Evolutionary conservation across 2,113 vertebrate species (phyloP).

Genomic region (Desmodus rotundus): DNA sequence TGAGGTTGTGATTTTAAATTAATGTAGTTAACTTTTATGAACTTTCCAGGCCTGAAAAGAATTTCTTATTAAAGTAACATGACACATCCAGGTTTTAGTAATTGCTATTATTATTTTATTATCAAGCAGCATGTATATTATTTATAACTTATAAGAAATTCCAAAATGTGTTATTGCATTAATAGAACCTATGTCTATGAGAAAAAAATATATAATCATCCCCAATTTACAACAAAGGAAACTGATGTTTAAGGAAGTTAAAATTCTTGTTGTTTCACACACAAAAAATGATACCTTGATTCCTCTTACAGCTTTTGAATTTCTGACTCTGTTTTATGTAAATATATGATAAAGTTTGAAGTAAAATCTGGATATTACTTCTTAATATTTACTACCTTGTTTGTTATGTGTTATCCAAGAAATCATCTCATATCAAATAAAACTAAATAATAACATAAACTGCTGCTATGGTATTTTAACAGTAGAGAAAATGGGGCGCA

Average conservation of each 20-base stretch:
- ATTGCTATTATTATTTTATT: background rate
- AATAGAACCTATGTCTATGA: background rate
- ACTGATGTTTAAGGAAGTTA: background rate
- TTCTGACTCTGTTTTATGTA: background rate
- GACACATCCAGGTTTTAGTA: fast-evolving
- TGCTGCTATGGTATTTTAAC: background rate
- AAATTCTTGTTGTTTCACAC: background rate
- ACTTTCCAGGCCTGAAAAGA: background rate
- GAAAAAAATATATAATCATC: background rate
- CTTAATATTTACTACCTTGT: background rate
- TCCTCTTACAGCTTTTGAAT: background rate
- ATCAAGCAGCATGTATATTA: background rate
- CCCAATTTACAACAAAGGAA: background rate
- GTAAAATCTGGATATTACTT: background rate
- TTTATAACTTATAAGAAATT: background rate
- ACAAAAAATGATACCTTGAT: background rate
- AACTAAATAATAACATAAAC: background rate
- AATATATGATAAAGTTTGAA: background rate
- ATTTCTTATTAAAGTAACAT: background rate
- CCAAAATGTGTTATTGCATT: background rate
- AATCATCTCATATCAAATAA: background rate
- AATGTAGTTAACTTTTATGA: background rate
- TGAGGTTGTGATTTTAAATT: background rate
- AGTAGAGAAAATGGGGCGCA: background rate
- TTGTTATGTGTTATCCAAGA: background rate